Percentiles rank a stretch among this genome's conserved stretches.
Conservation (phyloP, 2,888 invertebrate genomes). For the Nomada ruficornis region DNA sequence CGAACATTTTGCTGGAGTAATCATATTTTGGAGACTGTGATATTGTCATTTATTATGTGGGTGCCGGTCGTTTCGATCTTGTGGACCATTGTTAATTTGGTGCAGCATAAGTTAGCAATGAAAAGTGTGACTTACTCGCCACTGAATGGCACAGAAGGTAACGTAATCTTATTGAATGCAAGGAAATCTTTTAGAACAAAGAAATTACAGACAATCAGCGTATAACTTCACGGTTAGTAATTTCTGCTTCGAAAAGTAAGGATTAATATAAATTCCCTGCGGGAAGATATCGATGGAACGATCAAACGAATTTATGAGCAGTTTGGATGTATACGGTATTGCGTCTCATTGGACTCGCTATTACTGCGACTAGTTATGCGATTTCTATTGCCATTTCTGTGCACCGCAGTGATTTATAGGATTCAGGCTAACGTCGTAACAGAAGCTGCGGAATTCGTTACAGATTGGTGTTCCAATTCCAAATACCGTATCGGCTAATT, state of each 20-base stretch:
- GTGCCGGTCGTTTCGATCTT: conserved; percentile 74
- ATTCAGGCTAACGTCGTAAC: conserved; percentile 54
- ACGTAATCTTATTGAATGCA: conserved; percentile 4
- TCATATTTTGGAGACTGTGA: background rate
- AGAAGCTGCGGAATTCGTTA: conserved; percentile 61
- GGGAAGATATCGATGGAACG: conserved; percentile 33
- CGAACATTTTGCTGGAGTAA: background rate
- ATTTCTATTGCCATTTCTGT: conserved; percentile 62
- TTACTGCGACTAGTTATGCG: conserved; percentile 51
- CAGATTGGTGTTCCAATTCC: conserved; percentile 42
- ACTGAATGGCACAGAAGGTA: conserved; percentile 46
- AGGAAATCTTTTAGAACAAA: too few relatives aligned
- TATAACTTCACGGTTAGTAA: background rate
- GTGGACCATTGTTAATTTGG: conserved; percentile 74
- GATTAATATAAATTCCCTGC: background rate
- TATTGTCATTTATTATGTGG: conserved; percentile 72
- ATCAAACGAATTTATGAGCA: conserved; percentile 43
- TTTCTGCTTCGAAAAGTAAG: background rate
- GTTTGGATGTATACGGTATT: conserved; percentile 43
- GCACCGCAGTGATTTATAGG: conserved; percentile 55
- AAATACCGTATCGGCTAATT: conserved; percentile 52
- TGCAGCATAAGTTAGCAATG: conserved; percentile 65
- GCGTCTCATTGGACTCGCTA: conserved; percentile 34
- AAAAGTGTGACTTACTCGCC: conserved; percentile 35
- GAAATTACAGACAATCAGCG: background rate